phyloP scores from a whole-genome alignment of 2,888 invertebrate genomes.

The Dimorphilus gyrociliatus region DNA sequence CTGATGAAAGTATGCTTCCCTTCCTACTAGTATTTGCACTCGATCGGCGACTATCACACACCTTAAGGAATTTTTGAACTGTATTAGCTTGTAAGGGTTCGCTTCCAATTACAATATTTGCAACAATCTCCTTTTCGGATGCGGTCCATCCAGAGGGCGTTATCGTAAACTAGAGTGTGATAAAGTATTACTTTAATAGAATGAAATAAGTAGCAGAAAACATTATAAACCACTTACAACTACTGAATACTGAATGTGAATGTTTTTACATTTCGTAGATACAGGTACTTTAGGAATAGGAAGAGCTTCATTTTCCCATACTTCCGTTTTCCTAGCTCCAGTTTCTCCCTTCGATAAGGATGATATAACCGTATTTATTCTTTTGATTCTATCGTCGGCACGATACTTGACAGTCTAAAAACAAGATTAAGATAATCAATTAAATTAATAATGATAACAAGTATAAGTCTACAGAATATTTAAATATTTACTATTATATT shows the following conservation, averaged over 20 bases:
- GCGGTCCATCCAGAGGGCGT: no score
- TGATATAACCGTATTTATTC: not conserved
- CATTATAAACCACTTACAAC: slow-evolving; percentile 1
- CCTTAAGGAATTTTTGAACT: no score
- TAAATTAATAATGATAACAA: slow-evolving; percentile 1
- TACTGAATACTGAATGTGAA: slow-evolving; percentile 5
- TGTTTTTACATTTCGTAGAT: slow-evolving; percentile 1
- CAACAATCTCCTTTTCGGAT: no score
- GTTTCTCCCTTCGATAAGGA: slow-evolving; percentile 3
- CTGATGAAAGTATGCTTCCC: no score
- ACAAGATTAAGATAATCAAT: not conserved
- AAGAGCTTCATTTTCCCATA: slow-evolving; percentile 3
- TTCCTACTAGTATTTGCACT: no score
- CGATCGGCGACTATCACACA: no score
- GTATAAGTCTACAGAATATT: not conserved
- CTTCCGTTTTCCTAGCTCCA: not conserved
- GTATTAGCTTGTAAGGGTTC: no score
- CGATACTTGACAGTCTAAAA: slow-evolving; percentile 4
- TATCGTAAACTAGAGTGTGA: no score
- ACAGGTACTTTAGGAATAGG: slow-evolving; percentile 4
- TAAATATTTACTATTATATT: no score
- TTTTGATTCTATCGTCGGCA: not conserved
- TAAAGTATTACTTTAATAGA: no score
- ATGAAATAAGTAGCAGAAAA: slow-evolving; percentile 4
- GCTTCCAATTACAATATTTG: no score